A percentile compares a stretch with the other conserved stretches of the same genome.
Conservation (phyloP, 1,140 invertebrate species). For the Pomacea maculata region DNA sequence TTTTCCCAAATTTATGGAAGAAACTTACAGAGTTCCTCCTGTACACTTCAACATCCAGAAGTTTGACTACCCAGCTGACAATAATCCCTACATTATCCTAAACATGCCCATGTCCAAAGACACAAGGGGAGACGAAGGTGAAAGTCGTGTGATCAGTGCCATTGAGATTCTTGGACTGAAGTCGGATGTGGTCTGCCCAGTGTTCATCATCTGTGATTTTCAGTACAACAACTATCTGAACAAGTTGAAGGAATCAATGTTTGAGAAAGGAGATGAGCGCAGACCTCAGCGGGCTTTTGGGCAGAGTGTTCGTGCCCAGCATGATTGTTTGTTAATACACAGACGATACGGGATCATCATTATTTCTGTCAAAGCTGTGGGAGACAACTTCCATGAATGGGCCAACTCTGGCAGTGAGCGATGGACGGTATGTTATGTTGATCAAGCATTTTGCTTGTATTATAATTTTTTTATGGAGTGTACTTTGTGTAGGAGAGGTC, state of each 20-base stretch:
- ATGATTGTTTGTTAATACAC: slow-evolving; percentile 33
- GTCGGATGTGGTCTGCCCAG: slow-evolving; percentile 2
- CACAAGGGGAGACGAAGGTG: slow-evolving; percentile 30
- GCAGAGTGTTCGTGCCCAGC: slow-evolving; percentile 31
- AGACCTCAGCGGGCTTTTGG: slow-evolving; percentile 29
- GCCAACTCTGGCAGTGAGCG: slow-evolving; percentile 11
- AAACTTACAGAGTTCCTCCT: slow-evolving; percentile 30
- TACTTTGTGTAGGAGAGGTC: too few species aligned
- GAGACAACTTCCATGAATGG: slow-evolving; percentile 32
- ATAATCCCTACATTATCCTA: slow-evolving; percentile 1
- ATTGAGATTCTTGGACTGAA: slow-evolving; percentile 25
- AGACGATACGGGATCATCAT: slow-evolving; percentile 29
- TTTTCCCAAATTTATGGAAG: slow-evolving; percentile 19
- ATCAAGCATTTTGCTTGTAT: too few species aligned
- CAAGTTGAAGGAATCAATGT: slow-evolving; percentile 34
- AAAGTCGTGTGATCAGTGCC: slow-evolving; percentile 33
- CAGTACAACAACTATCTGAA: slow-evolving; percentile 39
- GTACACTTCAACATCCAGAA: slow-evolving; percentile 37
- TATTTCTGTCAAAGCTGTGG: slow-evolving; percentile 32
- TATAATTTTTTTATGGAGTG: too few species aligned
- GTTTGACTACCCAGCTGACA: background rate
- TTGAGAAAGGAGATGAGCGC: slow-evolving; percentile 24
- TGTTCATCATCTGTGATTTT: slow-evolving; percentile 35
- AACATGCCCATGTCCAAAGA: slow-evolving; percentile 30
- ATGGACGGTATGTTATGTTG: slow-evolving; percentile 5